Base-by-base conservation (phyloP, 2,797 vertebrate species). In the Rhinogobio ventralis region DNA sequence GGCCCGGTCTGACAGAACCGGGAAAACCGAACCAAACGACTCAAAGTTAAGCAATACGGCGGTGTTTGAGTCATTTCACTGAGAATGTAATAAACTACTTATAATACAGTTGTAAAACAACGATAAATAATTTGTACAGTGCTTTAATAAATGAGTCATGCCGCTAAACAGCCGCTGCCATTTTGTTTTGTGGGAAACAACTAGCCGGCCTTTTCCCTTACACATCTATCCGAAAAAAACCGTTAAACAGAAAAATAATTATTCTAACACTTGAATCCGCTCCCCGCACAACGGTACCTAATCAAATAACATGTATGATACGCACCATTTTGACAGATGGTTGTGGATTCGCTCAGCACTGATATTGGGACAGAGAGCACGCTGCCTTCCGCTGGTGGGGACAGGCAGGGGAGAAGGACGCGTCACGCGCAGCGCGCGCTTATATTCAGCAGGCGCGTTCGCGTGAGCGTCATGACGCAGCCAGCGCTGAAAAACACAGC, bases 291-390 rank as follows among this genome's bases (percentile, higher is more conserved):
- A 17, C 36, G 9, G 8, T 19, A 33, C 33, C 13, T 5, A 19
- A 1, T 30, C 7, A 13, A 1, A 45, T 1, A 7, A 25, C 2
- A 0, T 4, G 1, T 0, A 1, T 36, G 1, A 77, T 79, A 87
- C 97, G 96, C 86, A 97, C 97, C 97, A 98, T 98, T 94, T 94
- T 93, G 94, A 93, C 94, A 93, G 97, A 97, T 97, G 96, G 92
- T 94, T 94, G 81, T 60, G 91, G 97, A 97, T 97, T 95, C 94
- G 92, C 92, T 94, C 90, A 55, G 45, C 90, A 86, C 90, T 88
- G 76, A 36, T 7, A 91, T 88, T 68, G 85, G 88, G 86, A 91
- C 75, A 72, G 87, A 78, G 89, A 86, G 90, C 94, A 91, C 94
- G 81, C 94, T 85, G 91, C 95, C 96, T 95, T 95, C 94, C 95